These are phyloP conservation scores for Oenanthe melanoleuca DNA, from an alignment of 2,113 vertebrate genomes.

Conservation along the genomic window DNA sequence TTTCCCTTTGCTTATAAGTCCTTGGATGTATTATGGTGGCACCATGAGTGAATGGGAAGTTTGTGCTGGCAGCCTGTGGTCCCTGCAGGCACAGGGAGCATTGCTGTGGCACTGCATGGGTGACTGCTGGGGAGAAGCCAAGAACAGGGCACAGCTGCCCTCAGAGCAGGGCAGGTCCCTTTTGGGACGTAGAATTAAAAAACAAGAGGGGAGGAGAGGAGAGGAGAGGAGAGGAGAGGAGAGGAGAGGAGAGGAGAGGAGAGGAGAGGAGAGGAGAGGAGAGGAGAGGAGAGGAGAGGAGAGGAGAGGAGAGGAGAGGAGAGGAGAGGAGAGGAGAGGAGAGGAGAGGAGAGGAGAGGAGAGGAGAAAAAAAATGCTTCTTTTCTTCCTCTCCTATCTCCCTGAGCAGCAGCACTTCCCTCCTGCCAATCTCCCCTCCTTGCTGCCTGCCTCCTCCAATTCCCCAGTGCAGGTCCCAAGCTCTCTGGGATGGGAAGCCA, in stretches of 20 bases:
- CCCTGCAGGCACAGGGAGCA: background rate
- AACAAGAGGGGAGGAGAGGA: background rate
- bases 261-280: background rate
- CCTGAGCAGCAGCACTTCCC: background rate
- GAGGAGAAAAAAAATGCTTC: background rate
- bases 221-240: too few species aligned
- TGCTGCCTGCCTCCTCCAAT: background rate
- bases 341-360: too few species aligned
- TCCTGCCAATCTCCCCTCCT: background rate
- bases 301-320: too few species aligned
- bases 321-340: background rate
- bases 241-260: too few species aligned
- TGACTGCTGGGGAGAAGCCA: background rate
- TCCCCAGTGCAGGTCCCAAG: background rate
- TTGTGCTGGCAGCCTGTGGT: fast-evolving
- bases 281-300: too few species aligned
- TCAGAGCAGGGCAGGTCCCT: background rate
- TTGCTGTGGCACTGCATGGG: background rate
- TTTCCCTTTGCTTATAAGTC: background rate
- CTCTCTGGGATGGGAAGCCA: background rate
- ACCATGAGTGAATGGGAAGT: background rate
- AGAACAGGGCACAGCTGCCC: background rate
- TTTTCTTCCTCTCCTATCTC: background rate
- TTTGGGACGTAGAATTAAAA: background rate
- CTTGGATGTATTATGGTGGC: background rate